Percentiles rank a stretch among this genome's conserved stretches.
phyloP scores from a whole-genome alignment of 2,888 invertebrate genomes.

The Hemaris fuciformis region DNA sequence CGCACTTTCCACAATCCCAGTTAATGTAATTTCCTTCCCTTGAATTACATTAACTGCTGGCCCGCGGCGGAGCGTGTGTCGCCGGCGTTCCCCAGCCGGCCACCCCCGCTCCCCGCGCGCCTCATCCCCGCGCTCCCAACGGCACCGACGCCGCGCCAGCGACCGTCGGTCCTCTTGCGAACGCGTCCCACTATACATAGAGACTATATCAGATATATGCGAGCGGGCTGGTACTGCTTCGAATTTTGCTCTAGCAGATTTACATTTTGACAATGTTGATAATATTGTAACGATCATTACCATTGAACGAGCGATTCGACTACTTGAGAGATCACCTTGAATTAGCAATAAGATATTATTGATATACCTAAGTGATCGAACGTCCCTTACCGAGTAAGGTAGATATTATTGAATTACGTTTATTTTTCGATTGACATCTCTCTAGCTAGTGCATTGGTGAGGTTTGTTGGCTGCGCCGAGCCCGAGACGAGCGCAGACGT shows the following conservation, averaged over 20 bases:
- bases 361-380: slow-evolving; percentile 80
- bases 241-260: slow-evolving; percentile 66
- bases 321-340: slow-evolving; percentile 66
- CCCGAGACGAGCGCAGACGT: slow-evolving; percentile 24
- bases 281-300: slow-evolving; percentile 47
- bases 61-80: slow-evolving; percentile 29
- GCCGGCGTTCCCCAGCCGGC: slow-evolving; percentile 40
- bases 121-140: slow-evolving; percentile 20
- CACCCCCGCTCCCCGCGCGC: slow-evolving; percentile 28
- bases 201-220: slow-evolving; percentile 40
- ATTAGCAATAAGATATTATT: slow-evolving; percentile 78
- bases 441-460: slow-evolving; percentile 50
- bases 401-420: slow-evolving; percentile 73
- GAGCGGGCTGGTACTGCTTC: slow-evolving; percentile 78
- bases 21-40: slow-evolving; percentile 76
- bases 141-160: slow-evolving; percentile 21
- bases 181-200: slow-evolving; percentile 26
- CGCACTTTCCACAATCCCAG: slow-evolving; percentile 71
- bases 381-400: slow-evolving; percentile 82
- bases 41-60: slow-evolving; percentile 65
- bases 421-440: slow-evolving; percentile 74
- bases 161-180: slow-evolving; percentile 26
- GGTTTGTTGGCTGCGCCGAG: slow-evolving; percentile 13
- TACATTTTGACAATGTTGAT: slow-evolving; percentile 55
- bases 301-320: slow-evolving; percentile 66